Base-by-base conservation (phyloP, 2,888 invertebrate genomes). In the Cheilosia variabilis region DNA sequence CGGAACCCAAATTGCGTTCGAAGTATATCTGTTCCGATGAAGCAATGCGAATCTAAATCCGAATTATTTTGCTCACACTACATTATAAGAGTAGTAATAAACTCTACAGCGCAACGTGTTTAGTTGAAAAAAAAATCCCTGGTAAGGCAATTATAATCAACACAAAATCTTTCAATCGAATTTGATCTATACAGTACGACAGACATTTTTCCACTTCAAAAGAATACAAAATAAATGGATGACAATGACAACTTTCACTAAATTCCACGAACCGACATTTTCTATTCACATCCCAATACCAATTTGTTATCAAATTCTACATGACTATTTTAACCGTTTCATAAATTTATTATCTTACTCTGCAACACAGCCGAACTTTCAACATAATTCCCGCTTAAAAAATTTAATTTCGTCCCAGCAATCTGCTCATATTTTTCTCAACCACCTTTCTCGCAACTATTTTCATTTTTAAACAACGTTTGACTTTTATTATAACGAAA, bases 331-430 rank as follows among this genome's bases (percentile, higher is more conserved):
- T 81, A 76, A 66, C 66, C 55, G 72, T 31, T 72, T 86, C 41
- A 66, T 86, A 57, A 81, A 81, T 77, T 76, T 76, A 81, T 76
- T 86, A 86, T 86, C 86, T 77, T 86, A 81, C 81, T 72, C 76
- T 86, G 86, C 80, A 15, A 76, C 86, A 86, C 86, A 86, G 86
- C 86, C 86, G 63, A 86, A 81, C 86, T 86, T 81, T 81, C 47
- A 68, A 68, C 52, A 60, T 34, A 53, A 60, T 43, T 31, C 62
- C n/a, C 60, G 66, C 19, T 55, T 66, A 15, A 24, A 22, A 24
- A 52, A 52, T 52, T 52, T 27, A 43, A 76, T 63, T 83, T 76
- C 63, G 13, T 69, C 2, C 17, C 47, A 47, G 47, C 10, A 13
- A 5, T 17, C n/a, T 13, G 17, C 34, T 27, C 19, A 13, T 22